Percentiles rank a stretch among this genome's conserved stretches.
Conservation (phyloP, 2,888 invertebrate species). For the Dioctria linearis region DNA sequence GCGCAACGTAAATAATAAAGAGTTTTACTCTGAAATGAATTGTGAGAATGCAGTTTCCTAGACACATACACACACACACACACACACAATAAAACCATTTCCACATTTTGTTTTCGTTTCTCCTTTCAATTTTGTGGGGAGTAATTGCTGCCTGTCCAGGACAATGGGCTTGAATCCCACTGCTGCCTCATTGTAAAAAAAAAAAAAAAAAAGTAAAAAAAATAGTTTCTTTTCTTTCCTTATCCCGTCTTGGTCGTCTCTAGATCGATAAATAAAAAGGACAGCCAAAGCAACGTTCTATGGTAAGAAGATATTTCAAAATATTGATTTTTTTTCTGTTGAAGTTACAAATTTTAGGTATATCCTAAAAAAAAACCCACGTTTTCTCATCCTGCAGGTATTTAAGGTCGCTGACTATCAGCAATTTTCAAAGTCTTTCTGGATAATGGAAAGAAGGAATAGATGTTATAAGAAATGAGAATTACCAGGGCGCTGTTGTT, state of each 20-base stretch:
- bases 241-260: constrained; percentile 13
- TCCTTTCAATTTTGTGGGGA: constrained; percentile 41
- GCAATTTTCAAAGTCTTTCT: constrained; percentile 22
- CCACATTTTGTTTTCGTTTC: constrained; percentile 37
- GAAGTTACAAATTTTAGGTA: background rate
- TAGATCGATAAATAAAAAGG: constrained; percentile 1
- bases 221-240: constrained; percentile 13
- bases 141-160: constrained; percentile 40
- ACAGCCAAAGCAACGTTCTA: constrained; percentile 16
- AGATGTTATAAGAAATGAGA: background rate
- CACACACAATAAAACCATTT: constrained; percentile 38
- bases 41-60: constrained; percentile 41
- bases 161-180: constrained; percentile 35
- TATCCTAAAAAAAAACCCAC: background rate
- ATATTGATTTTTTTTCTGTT: constrained; percentile 31
- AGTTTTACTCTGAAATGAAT: constrained; percentile 28
- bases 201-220: no score
- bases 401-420: background rate
- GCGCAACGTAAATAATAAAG: constrained; percentile 18
- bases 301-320: constrained; percentile 34
- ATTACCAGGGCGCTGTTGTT: background rate
- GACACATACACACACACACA: background rate
- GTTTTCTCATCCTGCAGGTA: no score
- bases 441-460: constrained; percentile 28
- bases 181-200: constrained; percentile 32